Evolutionary conservation across 1,140 invertebrate species (phyloP).

Genomic region (Oncopodura yosiiana): DNA sequence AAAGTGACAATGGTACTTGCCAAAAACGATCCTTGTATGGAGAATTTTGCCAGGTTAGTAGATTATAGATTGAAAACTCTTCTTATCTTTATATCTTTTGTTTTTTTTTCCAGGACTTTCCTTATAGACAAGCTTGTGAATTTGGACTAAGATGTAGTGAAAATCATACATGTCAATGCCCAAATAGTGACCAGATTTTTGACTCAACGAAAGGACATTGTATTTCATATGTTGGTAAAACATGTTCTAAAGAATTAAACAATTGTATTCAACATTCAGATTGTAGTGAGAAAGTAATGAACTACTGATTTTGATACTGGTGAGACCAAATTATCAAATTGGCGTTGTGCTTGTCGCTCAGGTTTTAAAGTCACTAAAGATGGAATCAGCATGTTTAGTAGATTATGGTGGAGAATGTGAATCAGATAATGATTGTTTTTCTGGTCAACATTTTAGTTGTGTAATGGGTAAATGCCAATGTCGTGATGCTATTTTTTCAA

Average conservation of each 20-base stretch:
- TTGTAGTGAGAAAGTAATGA: slow-evolving; percentile 13
- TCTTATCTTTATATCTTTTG: too few species aligned
- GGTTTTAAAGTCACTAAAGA: slow-evolving; percentile 13
- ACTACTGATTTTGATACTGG: slow-evolving; percentile 10
- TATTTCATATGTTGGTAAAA: slow-evolving; percentile 6
- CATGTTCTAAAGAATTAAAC: slow-evolving; percentile 10
- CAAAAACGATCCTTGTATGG: slow-evolving; percentile 7
- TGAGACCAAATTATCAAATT: slow-evolving; percentile 11
- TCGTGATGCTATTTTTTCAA: slow-evolving; percentile 7
- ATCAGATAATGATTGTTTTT: slow-evolving; percentile 7
- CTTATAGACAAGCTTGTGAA: slow-evolving; percentile 6
- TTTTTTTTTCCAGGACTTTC: too few species aligned
- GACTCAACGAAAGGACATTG: slow-evolving; percentile 10
- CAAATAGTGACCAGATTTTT: slow-evolving; percentile 6
- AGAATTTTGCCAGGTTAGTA: slow-evolving; percentile 13
- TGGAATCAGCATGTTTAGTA: slow-evolving; percentile 11
- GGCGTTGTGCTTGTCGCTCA: slow-evolving; percentile 10
- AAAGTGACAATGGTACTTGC: slow-evolving; percentile 11
- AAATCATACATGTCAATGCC: slow-evolving; percentile 16
- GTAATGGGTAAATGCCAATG: slow-evolving; percentile 17
- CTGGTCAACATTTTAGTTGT: slow-evolving; percentile 11
- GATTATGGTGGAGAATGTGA: slow-evolving; percentile 16
- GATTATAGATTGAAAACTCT: too few species aligned
- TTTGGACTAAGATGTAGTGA: slow-evolving; percentile 7
- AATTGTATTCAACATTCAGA: slow-evolving; percentile 16